phyloP scores from a whole-genome alignment of 1,140 invertebrate species.

The Trachymyrmex cornetzi region DNA sequence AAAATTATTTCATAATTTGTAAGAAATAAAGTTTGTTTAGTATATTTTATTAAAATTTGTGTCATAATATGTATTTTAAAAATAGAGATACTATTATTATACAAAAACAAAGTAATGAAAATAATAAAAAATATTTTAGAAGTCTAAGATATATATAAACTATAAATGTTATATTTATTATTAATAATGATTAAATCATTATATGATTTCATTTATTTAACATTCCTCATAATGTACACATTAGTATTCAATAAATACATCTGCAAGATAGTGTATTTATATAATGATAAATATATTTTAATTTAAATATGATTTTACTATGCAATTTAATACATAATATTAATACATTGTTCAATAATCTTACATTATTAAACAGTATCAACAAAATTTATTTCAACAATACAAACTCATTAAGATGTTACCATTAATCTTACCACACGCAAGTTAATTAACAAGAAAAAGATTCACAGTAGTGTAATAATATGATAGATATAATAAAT shows the following conservation, averaged over 20 bases:
- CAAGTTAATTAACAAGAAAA: no score
- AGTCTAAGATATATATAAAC: background rate
- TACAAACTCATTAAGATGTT: no score
- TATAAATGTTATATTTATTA: background rate
- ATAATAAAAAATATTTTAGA: background rate
- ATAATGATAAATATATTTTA: background rate
- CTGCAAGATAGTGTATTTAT: background rate
- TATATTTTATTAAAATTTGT: background rate
- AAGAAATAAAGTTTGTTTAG: background rate
- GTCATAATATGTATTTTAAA: background rate
- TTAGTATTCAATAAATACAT: background rate
- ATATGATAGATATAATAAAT: no score
- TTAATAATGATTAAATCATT: background rate
- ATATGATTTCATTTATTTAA: background rate
- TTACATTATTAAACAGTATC: background rate
- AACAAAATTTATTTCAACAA: background rate
- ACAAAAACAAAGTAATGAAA: background rate
- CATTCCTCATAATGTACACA: background rate
- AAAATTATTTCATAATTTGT: conserved; percentile 7
- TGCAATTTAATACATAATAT: background rate
- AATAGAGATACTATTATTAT: background rate
- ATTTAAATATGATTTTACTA: background rate
- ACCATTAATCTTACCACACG: no score
- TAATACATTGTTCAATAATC: no score
- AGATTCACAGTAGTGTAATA: no score